These are phyloP conservation scores for Gortyna flavago DNA, from an alignment of 2,888 invertebrate genomes.

Conservation along the genomic window DNA sequence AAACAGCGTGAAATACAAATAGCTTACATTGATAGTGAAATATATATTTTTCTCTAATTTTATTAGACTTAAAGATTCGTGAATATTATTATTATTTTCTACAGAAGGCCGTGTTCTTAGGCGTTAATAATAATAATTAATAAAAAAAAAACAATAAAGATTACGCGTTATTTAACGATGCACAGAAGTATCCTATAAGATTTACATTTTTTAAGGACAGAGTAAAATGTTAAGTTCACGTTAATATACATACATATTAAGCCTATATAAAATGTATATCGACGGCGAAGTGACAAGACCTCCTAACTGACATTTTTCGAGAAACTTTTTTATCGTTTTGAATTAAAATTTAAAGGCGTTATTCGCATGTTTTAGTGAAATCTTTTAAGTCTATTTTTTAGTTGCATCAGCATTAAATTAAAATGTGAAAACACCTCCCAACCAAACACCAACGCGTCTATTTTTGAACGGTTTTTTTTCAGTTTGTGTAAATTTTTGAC, in stretches of 20 bases:
- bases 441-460: no score
- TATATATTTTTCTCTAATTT: constrained; percentile 67
- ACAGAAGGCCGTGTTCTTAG: constrained; percentile 85
- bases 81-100: constrained; percentile 71
- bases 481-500: no score
- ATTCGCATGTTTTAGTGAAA: no score
- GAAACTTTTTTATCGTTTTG: no score
- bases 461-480: no score
- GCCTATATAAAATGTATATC: constrained; percentile 32
- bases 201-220: constrained; percentile 58
- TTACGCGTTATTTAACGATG: constrained; percentile 49
- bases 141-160: constrained; percentile 63
- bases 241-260: constrained; percentile 49
- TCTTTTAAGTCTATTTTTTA: no score
- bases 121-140: constrained; percentile 70
- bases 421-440: no score
- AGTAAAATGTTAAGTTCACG: constrained; percentile 40
- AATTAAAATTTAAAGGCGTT: no score
- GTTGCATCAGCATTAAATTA: no score
- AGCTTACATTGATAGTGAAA: constrained; percentile 78
- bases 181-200: constrained; percentile 56
- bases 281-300: no score
- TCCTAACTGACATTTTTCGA: no score
- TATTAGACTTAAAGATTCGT: constrained; percentile 76
- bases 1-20: constrained; percentile 84